Conservation (phyloP, 2,113 vertebrate species). For the Orientallactaga bullata region DNA sequence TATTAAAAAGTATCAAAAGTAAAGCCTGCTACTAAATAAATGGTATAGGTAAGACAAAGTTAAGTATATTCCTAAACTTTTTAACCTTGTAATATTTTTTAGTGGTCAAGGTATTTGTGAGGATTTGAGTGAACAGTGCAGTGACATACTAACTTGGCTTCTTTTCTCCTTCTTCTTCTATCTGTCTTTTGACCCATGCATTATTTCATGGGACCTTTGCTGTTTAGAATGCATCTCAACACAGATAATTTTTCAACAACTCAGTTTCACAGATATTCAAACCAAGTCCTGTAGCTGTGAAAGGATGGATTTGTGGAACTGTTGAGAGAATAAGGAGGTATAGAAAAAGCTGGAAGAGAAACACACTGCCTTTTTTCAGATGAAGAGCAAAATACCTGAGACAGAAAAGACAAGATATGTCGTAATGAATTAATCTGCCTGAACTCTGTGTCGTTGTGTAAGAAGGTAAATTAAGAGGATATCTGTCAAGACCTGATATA, state of each 20-base stretch:
- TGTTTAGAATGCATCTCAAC: neutral
- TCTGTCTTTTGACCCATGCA: neutral
- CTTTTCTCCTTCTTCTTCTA: neutral
- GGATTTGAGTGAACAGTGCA: neutral
- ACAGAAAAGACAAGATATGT: neutral
- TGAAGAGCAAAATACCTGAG: neutral
- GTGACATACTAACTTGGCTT: neutral
- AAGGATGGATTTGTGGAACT: neutral
- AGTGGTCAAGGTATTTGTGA: neutral
- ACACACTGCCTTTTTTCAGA: neutral
- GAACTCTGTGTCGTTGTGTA: accelerated
- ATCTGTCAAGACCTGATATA: neutral
- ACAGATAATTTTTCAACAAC: neutral
- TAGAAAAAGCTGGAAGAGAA: neutral
- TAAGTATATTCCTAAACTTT: neutral
- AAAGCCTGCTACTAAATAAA: neutral
- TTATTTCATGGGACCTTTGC: neutral
- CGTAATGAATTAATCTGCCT: neutral
- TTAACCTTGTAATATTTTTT: neutral
- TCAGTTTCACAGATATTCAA: neutral
- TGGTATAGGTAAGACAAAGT: neutral
- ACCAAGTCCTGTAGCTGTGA: neutral
- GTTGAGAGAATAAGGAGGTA: neutral
- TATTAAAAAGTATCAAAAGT: neutral
- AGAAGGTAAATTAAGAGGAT: neutral